Evolutionary conservation across 2,797 vertebrate genomes (phyloP).

Genomic region (Danionella dracula): DNA sequence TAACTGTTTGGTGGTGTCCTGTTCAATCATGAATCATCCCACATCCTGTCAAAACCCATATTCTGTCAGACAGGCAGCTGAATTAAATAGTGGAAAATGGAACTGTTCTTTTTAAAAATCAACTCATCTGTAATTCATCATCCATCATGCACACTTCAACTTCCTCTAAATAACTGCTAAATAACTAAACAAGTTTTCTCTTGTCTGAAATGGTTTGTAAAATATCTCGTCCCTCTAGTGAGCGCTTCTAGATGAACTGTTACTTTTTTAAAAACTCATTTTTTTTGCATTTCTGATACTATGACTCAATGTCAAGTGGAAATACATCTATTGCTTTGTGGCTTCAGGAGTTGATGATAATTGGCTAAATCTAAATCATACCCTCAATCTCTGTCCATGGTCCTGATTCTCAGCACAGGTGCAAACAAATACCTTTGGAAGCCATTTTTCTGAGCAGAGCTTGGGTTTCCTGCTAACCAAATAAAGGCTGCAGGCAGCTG

Average conservation of each 20-base stretch:
- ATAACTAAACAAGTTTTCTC: too few species aligned
- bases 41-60: constrained; percentile 1
- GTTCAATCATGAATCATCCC: background rate
- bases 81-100: constrained; percentile 41
- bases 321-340: background rate
- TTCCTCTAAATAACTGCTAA: too few species aligned
- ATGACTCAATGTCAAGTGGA: too few species aligned
- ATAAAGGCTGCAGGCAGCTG: background rate
- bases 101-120: too few species aligned
- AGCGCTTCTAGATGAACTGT: too few species aligned
- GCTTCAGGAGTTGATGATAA: background rate
- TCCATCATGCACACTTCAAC: too few species aligned
- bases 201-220: too few species aligned
- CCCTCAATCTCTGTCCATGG: constrained; percentile 56
- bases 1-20: background rate
- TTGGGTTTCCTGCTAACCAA: background rate
- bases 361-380: background rate
- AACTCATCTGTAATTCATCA: too few species aligned
- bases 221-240: too few species aligned
- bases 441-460: constrained; percentile 13
- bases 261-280: too few species aligned
- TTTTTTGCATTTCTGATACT: too few species aligned
- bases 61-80: background rate
- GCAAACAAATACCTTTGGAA: constrained; percentile 17
- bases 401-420: constrained; percentile 63